phyloP scores from a whole-genome alignment of 2,797 vertebrate species.

The Amblyopsis hoosieri region DNA sequence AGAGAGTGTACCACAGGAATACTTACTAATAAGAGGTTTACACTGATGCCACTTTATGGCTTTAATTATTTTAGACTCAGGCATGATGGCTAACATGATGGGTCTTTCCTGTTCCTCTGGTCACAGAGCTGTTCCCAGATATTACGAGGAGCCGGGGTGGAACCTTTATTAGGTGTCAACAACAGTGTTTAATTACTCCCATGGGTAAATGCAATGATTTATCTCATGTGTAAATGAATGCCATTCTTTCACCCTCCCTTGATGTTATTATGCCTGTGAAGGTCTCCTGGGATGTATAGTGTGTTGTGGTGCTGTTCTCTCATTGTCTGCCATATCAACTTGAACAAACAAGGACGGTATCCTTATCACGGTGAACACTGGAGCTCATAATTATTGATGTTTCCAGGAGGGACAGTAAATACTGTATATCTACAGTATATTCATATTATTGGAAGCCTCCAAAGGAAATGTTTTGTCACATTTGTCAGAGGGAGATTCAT shows the following conservation, averaged over 20 bases:
- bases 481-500: too few relatives aligned
- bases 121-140: conserved; percentile 39
- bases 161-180: conserved; percentile 59
- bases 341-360: background rate
- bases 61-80: conserved; percentile 27
- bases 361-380: conserved; percentile 8
- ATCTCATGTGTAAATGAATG: conserved; percentile 43
- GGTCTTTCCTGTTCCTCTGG: conserved; percentile 22
- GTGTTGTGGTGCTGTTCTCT: conserved; percentile 29
- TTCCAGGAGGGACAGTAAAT: background rate
- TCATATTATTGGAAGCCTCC: too few relatives aligned
- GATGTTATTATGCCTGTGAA: conserved; percentile 27
- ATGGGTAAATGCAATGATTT: conserved; percentile 45
- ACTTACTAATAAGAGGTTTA: conserved; percentile 15
- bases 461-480: too few relatives aligned
- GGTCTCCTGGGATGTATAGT: conserved; percentile 41
- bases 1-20: background rate
- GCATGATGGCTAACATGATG: conserved; percentile 6
- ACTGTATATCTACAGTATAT: background rate
- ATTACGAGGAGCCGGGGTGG: conserved; percentile 43
- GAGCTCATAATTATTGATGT: conserved; percentile 12
- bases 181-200: conserved; percentile 54
- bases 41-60: conserved; percentile 3
- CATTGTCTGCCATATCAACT: conserved; percentile 23
- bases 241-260: conserved; percentile 37